phyloP scores from a whole-genome alignment of 2,797 vertebrate genomes.

The Lycodopsis pacificus region DNA sequence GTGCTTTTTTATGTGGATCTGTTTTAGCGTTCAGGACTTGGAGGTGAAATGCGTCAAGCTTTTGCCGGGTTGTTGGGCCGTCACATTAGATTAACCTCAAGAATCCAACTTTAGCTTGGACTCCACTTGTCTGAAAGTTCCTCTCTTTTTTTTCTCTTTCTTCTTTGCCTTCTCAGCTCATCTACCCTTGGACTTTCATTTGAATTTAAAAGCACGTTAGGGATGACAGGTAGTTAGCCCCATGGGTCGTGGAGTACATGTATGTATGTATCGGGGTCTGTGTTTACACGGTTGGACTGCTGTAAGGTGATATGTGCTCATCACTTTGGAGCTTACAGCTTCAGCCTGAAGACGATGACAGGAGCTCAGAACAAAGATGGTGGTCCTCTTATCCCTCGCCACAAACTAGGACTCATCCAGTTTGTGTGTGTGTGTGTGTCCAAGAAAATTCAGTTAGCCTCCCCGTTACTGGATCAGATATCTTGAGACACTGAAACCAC shows the following conservation, averaged over 20 bases:
- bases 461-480: slow-evolving; percentile 72
- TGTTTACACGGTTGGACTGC: slow-evolving; percentile 40
- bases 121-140: slow-evolving; percentile 36
- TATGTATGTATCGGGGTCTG: slow-evolving; percentile 1
- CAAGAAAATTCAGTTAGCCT: slow-evolving; percentile 68
- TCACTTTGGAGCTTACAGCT: slow-evolving; percentile 62
- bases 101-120: slow-evolving; percentile 43
- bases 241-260: background rate
- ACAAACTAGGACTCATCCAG: slow-evolving; percentile 62
- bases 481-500: slow-evolving; percentile 71
- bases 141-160: slow-evolving; percentile 7
- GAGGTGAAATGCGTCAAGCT: slow-evolving; percentile 67
- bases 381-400: slow-evolving; percentile 71
- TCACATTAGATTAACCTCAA: slow-evolving; percentile 71
- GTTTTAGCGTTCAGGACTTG: slow-evolving; percentile 62
- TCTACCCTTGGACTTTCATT: slow-evolving; percentile 22
- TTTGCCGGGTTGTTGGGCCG: slow-evolving; percentile 66
- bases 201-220: slow-evolving; percentile 30
- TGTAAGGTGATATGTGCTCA: slow-evolving; percentile 59
- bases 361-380: slow-evolving; percentile 75
- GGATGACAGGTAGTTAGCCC: slow-evolving; percentile 32
- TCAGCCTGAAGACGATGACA: slow-evolving; percentile 70
- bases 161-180: slow-evolving; percentile 15
- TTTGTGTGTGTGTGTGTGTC: slow-evolving; percentile 43
- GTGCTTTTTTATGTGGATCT: slow-evolving; percentile 53